Evolutionary conservation across 2,888 invertebrate species (phyloP), one percentile per base, ranked within the genome.

Genomic region (Saturnia japonica): DNA sequence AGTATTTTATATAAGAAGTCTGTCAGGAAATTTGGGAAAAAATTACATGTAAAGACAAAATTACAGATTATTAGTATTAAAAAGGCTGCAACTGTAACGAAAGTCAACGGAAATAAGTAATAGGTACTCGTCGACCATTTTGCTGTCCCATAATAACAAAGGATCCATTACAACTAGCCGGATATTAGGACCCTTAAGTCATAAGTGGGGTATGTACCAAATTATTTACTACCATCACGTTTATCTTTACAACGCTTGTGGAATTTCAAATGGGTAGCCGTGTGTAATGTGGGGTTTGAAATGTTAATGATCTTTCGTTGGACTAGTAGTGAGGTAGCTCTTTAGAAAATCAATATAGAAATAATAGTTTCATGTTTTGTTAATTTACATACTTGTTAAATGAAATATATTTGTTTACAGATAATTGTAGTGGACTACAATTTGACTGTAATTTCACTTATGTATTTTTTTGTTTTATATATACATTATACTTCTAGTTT

Each of bases 111-210:
- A 28, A 60, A 60, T 28, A 34, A 34, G n/a, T n/a, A n/a, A n/a
- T n/a, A n/a, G n/a, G n/a, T 34, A 28, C 28, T 25, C 12, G 28
- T 14, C 14, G 25, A 14, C 25, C 12, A 0, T 14, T 1, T 28
- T 28, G 57, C 25, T 60, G 54, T 66, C 68, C 22, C 14, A 43
- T 70, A 76, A 74, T 75, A 76, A 76, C 76, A 76, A 74, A 75
- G 70, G 72, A 74, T 74, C 77, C 75, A 74, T 72, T 72, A 71
- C 74, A 73, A 57, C 57, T 25, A 71, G 57, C 70, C 74, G 75
- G 77, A 76, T 74, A 74, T 74, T 71, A 74, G 54, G 71, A 14
- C 66, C 51, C 69, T 68, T 64, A 67, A 62, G 64, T 47, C 51
- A 34, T 70, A 62, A 67, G 16, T 69, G 67, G 51, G 57, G 73